Base-by-base conservation (phyloP, 2,888 invertebrate species). In the Gasteruption jaculator region DNA sequence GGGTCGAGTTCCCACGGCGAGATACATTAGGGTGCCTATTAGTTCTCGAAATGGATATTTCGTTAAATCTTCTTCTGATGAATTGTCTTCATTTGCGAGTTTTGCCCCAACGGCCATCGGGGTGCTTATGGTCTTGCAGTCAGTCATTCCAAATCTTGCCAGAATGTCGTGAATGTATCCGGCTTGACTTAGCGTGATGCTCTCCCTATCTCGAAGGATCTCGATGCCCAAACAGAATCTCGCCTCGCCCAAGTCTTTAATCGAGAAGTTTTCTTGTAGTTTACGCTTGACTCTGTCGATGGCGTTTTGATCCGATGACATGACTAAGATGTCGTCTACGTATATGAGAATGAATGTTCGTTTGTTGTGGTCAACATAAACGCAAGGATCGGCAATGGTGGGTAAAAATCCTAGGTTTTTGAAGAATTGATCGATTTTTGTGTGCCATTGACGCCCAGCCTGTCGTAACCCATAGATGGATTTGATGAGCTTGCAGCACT, bases 141-240 rank as follows among this genome's bases (percentile, higher is more conserved):
- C 34, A 21, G 30, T 15, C 48, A 52, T 49, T 24, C 38, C 44
- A 24, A 54, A 54, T 25, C 40, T 44, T 22, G 38, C 21, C 29
- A 52, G 24, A 14, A 52, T 27, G 26, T 43, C 45, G 4, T 39
- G 24, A 8, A 48, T 50, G 26, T 43, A 41, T 30, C 37, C 44
- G 18, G 33, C 1, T 32, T 50, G 45, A 10, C 24, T 33, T 7
- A 50, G 43, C 11, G 19, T 38, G 4, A 12, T 38, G 10, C 16
- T 25, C 35, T 16, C 25, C 35, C 22, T 30, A n/a, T 22, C 25
- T 12, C 35, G 4, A 6, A 14, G 16, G 20, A 55, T 49, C 40
- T 55, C 51, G 4, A 57, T 48, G 29, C 52, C 53, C 14, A 56
- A 36, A 43, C 49, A 53, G 38, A 49, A 36, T 8, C 27, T 33